phyloP scores from a whole-genome alignment of 2,113 vertebrate genomes.

The Thalassoma bifasciatum region DNA sequence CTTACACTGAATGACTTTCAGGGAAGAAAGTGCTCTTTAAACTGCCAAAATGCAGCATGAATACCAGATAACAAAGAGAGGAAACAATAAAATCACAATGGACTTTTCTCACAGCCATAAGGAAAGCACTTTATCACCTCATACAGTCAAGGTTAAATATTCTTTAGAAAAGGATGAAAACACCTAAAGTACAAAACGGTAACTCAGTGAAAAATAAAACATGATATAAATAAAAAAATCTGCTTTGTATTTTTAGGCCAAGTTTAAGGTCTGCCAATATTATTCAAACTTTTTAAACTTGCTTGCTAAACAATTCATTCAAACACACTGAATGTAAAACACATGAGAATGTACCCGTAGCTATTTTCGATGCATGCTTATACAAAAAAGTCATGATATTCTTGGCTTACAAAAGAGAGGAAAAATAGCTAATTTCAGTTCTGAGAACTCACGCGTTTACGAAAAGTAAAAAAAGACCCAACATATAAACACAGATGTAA shows the following conservation, averaged over 20 bases:
- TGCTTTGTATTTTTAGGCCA: neutral
- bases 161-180: neutral
- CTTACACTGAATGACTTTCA: too few relatives aligned
- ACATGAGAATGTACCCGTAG: neutral
- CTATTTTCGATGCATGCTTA: slow-evolving; percentile 4
- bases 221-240: neutral
- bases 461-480: neutral
- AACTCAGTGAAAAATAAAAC: neutral
- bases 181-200: neutral
- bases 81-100: slow-evolving; percentile 1
- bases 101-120: neutral
- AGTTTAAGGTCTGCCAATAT: neutral
- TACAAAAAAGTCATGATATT: neutral
- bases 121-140: neutral
- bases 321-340: neutral
- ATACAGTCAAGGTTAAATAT: slow-evolving; percentile 2
- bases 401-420: neutral
- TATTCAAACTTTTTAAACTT: neutral
- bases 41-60: neutral
- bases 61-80: neutral
- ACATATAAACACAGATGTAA: too few relatives aligned
- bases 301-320: too few relatives aligned
- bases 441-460: neutral
- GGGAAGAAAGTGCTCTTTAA: neutral
- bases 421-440: neutral